A percentile compares a stretch with the other conserved stretches of the same genome.
Evolutionary conservation across 2,888 invertebrate genomes (phyloP).

Genomic region (Eulithis prunata): DNA sequence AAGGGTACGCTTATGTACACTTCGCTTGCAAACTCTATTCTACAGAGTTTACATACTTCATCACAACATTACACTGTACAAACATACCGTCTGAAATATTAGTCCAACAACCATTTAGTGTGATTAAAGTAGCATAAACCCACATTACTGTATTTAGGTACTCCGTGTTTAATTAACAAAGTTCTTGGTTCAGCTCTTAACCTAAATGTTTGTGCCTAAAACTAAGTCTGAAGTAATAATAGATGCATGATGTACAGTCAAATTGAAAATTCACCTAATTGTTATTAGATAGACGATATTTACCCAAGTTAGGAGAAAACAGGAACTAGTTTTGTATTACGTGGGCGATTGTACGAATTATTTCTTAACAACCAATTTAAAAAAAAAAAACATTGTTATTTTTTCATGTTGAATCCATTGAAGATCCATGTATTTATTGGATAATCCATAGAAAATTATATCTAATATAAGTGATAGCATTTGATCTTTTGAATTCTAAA

Average conservation of each 20-base stretch:
- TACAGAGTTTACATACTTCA: no score
- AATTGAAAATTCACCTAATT: background rate
- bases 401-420: no score
- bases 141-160: slow-evolving; percentile 21
- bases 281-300: background rate
- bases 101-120: slow-evolving; percentile 22
- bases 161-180: slow-evolving; percentile 36
- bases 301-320: background rate
- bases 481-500: no score
- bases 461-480: no score
- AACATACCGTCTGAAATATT: slow-evolving; percentile 11
- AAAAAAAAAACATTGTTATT: no score
- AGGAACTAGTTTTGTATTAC: no score
- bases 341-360: no score
- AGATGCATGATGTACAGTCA: slow-evolving; percentile 35
- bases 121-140: slow-evolving; percentile 28
- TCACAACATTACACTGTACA: background rate
- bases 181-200: slow-evolving; percentile 35
- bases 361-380: no score
- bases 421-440: no score
- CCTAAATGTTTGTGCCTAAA: slow-evolving; percentile 31
- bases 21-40: no score
- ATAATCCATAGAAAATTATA: no score
- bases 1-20: no score
- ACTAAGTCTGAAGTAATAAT: slow-evolving; percentile 35